phyloP scores from a whole-genome alignment of 2,888 invertebrate genomes.

The Trypoxylon attenuatum region DNA sequence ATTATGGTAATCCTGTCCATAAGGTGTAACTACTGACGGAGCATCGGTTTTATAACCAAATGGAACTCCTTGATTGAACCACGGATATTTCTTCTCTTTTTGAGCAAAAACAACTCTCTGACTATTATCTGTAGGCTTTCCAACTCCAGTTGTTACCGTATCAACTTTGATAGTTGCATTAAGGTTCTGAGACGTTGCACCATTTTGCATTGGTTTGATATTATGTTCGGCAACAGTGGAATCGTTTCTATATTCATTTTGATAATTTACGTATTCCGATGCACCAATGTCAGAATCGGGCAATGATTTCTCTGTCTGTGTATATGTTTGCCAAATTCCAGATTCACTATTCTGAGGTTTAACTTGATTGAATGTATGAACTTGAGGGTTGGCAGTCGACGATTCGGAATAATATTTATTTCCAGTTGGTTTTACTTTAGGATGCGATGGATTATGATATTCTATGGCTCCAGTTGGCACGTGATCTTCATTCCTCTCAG shows the following conservation, averaged over 20 bases:
- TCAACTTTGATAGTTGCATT: conserved; percentile 28
- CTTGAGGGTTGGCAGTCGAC: conserved; percentile 31
- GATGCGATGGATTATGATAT: conserved; percentile 64
- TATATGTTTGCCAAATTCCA: conserved; percentile 38
- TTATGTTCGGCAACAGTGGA: background rate
- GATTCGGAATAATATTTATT: conserved; percentile 50
- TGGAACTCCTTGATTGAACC: conserved; percentile 14
- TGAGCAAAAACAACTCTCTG: conserved; percentile 38
- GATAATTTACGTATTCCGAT: conserved; percentile 58
- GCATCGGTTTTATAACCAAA: conserved; percentile 39
- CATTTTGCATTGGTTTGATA: background rate
- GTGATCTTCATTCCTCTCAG: conserved; percentile 47
- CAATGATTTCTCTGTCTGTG: conserved; percentile 32
- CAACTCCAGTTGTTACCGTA: conserved; percentile 47
- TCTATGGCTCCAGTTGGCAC: conserved; percentile 63
- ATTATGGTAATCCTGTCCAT: conserved; percentile 41
- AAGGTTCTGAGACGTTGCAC: background rate
- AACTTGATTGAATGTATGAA: conserved; percentile 4
- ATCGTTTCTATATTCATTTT: conserved; percentile 16
- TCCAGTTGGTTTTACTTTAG: conserved; percentile 49
- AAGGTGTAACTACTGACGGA: conserved; percentile 20
- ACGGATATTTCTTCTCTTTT: conserved; percentile 42
- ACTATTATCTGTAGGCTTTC: conserved; percentile 52
- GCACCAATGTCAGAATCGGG: conserved; percentile 60
- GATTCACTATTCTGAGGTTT: conserved; percentile 14